A percentile compares a stretch with the other conserved stretches of the same genome.
These are phyloP conservation scores for Rallus crepitans DNA, from an alignment of 2,797 vertebrate genomes.

Conservation along the genomic window DNA sequence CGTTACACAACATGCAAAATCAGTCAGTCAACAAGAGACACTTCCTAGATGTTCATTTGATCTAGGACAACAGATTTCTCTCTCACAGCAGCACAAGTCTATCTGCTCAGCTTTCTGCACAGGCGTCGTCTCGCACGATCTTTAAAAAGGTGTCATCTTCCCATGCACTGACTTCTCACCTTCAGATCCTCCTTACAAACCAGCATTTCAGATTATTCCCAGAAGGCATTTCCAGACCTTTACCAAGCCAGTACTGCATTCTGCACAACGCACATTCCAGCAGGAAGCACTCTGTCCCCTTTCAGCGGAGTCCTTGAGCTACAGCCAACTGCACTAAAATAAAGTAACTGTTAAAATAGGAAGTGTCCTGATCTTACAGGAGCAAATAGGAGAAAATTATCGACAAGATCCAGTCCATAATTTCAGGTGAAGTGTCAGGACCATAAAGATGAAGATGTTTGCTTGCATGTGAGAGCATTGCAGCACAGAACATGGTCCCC, in stretches of 20 bases:
- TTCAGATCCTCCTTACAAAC: not conserved
- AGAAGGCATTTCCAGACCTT: not conserved
- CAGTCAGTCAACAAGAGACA: not conserved
- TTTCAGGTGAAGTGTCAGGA: not conserved
- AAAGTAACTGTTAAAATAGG: not conserved
- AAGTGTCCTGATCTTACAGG: not conserved
- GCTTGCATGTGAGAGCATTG: not conserved
- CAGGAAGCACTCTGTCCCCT: not conserved
- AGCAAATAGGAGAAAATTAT: accelerated
- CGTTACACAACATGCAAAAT: not conserved
- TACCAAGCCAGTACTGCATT: accelerated
- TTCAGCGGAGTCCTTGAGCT: not conserved
- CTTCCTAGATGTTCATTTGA: not conserved
- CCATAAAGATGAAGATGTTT: not conserved
- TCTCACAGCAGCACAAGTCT: not conserved
- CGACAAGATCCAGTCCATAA: not conserved
- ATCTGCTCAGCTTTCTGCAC: not conserved
- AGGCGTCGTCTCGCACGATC: not conserved
- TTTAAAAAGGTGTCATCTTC: not conserved
- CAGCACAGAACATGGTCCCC: accelerated
- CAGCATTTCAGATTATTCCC: not conserved
- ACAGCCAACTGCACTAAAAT: not conserved
- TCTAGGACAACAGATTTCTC: not conserved
- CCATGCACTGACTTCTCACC: not conserved
- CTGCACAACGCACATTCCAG: not conserved